phyloP scores from a whole-genome alignment of 92 coral and sea anemone genomes.

The Pocillopora meandrina region DNA sequence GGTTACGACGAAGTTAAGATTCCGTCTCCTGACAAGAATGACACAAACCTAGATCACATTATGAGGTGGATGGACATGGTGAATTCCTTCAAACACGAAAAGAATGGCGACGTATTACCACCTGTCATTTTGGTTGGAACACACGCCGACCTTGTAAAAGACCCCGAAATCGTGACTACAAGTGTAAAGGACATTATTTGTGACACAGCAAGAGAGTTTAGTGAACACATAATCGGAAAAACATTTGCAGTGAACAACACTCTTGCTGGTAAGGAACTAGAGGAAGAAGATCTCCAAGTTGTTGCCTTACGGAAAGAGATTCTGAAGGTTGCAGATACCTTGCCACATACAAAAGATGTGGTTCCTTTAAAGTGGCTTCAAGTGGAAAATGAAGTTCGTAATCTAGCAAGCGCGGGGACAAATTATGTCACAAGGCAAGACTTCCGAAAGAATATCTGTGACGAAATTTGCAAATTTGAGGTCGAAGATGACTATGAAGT shows the following conservation, averaged over 20 bases:
- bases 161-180: not conserved
- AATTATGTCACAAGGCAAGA: not conserved
- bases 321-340: not conserved
- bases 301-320: not conserved
- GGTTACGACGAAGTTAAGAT: not conserved
- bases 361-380: conserved; percentile 11
- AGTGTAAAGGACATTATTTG: not conserved
- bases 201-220: not conserved
- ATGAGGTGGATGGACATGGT: conserved; percentile 16
- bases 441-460: not conserved
- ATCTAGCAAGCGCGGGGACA: not conserved
- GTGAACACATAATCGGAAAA: not conserved
- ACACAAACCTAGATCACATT: conserved; percentile 21
- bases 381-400: not conserved
- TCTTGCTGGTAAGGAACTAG: not conserved
- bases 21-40: not conserved
- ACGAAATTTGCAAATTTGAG: not conserved
- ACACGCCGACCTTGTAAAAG: not conserved
- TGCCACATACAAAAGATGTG: not conserved
- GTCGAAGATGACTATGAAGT: conserved; percentile 8
- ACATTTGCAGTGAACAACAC: conserved; percentile 6
- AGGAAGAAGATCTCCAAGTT: not conserved
- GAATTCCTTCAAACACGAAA: not conserved
- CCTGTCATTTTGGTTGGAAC: conserved; percentile 27
- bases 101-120: not conserved